Base-by-base conservation (phyloP, 2,888 invertebrate genomes). In the Watsonalla cultraria region DNA sequence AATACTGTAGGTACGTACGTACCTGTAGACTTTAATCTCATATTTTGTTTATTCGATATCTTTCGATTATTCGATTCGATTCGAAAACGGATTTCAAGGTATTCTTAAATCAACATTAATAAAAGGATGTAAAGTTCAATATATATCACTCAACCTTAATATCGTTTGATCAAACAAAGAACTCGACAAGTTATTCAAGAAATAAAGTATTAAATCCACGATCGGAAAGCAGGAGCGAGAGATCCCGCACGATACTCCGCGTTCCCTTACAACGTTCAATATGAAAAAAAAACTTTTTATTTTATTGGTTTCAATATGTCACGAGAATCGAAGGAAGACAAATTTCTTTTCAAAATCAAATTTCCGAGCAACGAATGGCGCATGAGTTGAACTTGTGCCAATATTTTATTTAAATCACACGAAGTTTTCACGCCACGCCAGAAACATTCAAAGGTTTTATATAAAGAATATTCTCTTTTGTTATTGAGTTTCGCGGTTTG, bases 341-440 rank as follows among this genome's bases (percentile, higher is more conserved):
- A 78, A 82, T 80, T 78, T 74, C 74, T 77, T 80, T 78, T 78
- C 73, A 77, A 80, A 80, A 82, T 82, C 80, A 76, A 80, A 82
- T 82, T 78, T 76, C 64, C 57, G 46, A 59, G 65, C 64, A 67
- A 71, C 72, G 78, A 72, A 74, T 77, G 78, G 76, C 68, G 72
- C 67, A 72, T 67, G 75, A 76, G 74, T 80, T 80, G 80, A 79
- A 79, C 78, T 79, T 72, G 60, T 73, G 80, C 82, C 81, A 82
- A 82, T 82, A 82, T 80, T 78, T 81, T 83, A 82, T 82, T 82
- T 78, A 81, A 81, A 81, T 82, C 67, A 59, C 69, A 66, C 46
- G 73, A 81, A 79, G 66, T 82, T 82, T 77, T 60, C 51, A 54
- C 67, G 70, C 66, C 63, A 62, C 59, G 56, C 66, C 61, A 67